Evolutionary conservation across 2,797 vertebrate species (phyloP), one percentile per base, ranked within the genome.

Genomic region (Pseudomugil tenellus): DNA sequence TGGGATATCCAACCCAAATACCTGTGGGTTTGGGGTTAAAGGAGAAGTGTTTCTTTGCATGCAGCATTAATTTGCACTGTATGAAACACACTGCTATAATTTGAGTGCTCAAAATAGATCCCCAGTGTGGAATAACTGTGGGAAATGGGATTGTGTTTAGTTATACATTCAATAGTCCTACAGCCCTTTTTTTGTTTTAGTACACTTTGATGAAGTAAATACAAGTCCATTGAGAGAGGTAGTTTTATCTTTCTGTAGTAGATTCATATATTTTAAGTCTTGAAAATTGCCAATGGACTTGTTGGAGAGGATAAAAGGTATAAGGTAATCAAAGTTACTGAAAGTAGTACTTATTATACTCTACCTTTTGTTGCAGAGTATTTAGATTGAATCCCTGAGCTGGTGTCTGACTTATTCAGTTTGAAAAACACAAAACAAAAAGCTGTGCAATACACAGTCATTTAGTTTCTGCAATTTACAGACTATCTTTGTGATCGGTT

Each of bases 1-100:
- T 73, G 61, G 74, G 76, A 87, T 71, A 87, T 80, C 78, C 74
- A 86, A 80, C 58, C 52, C 69, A 84, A 87, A 82, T 83, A 89
- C 81, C 83, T 88, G 84, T 87, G 87, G 83, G 83, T 88, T 90
- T 81, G 72, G 71, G 76, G 80, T 76, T 70, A 77, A 89, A 67
- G 41, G 70, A 83, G 74, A 88, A 84, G 66, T 82, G 75, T 83
- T 89, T 87, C 83, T 83, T 84, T 88, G 79, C 77, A 80, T 87
- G 83, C 75, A 64, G 69, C 46, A 82, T 83, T 87, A 66, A 80
- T 87, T 84, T 80, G 75, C 66, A 35, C 68, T 64, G 62, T 81
- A 73, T 80, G 59, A 85, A 91, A 83, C 77, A 79, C 70, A 39
- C 74, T 77, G 57, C 66, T 77, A 70, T 87, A 70, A 91, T 90